Base-by-base conservation (phyloP, 2,797 vertebrate genomes). In the Malacoraja senta region DNA sequence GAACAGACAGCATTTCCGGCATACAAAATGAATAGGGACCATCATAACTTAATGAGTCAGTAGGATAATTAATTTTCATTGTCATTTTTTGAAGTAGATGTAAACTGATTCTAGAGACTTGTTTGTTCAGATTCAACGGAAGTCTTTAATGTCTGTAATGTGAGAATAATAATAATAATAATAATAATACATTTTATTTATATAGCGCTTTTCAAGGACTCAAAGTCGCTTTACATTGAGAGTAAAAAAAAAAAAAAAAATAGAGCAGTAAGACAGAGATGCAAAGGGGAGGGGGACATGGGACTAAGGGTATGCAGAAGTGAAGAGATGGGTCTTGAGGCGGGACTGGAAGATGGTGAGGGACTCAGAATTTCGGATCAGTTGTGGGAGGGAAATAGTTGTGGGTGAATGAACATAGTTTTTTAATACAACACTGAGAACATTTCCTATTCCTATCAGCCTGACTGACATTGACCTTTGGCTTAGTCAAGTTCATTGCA, bases 61-160 rank as follows among this genome's bases (percentile, higher is more conserved):
- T 68, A 32, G 68, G n/a, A 68, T n/a, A 32, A 65, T 86, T 86
- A n/a, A 86, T n/a, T 86, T 86, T 86, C 83, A 29, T 86, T 84
- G 53, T 84, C 81, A 26, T 53, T 53, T 13, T 61, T 84, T 86
- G 58, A 84, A 84, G 58, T 84, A 15, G 26, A 61, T 86, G 29
- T n/a, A 17, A 65, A 86, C 83, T 63, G 6, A 63, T 32, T 29
- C 26, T 61, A 12, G 24, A 58, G 15, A 26, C 29, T 84, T 1
- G 53, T 4, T 61, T 86, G 83, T 21, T 7, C 19, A 86, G 29
- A 26, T 86, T 63, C 8, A n/a, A 19, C 13, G n/a, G 17, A 86
- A 13, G n/a, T 86, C 61, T 15, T 65, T 32, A 86, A 65, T 65
- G 61, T 32, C 12, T 63, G 29, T 21, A 86, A 4, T 86, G 58